Evolutionary conservation across 2,113 vertebrate genomes (phyloP).

Genomic region (Platichthys flesus): DNA sequence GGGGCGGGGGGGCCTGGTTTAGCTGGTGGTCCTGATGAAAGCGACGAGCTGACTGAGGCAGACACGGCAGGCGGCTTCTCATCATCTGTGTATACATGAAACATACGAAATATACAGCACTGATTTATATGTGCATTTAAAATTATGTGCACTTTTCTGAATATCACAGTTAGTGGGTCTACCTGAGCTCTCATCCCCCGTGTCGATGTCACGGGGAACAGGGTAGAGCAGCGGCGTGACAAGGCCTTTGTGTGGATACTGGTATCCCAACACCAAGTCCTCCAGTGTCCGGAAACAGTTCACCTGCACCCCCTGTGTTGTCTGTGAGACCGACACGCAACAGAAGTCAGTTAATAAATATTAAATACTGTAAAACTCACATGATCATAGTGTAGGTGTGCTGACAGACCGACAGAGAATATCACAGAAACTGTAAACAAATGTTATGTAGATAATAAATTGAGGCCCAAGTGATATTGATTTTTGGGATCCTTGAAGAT

Average conservation of each 20-base stretch:
- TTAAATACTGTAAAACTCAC: background rate
- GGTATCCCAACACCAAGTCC: constrained; percentile 87
- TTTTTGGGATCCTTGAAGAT: too few species aligned
- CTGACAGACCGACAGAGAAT: background rate
- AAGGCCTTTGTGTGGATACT: constrained; percentile 89
- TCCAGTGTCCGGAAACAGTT: constrained; percentile 86
- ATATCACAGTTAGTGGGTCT: constrained; percentile 20
- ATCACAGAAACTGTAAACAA: too few species aligned
- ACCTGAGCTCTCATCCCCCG: constrained; percentile 85
- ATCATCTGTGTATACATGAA: constrained; percentile 75
- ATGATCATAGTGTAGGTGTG: background rate
- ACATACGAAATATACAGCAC: background rate
- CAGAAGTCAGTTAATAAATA: background rate
- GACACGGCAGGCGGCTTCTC: constrained; percentile 61
- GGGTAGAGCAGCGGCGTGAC: constrained; percentile 85
- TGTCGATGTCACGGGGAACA: constrained; percentile 74
- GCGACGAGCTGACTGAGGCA: background rate
- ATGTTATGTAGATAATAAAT: too few species aligned
- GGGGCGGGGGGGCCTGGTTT: constrained; percentile 62
- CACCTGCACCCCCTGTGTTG: constrained; percentile 87
- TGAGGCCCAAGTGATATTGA: too few species aligned
- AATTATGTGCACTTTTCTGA: background rate
- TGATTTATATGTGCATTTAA: background rate
- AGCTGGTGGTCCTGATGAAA: constrained; percentile 38
- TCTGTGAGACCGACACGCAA: constrained; percentile 71